Percentiles rank a stretch among this genome's conserved stretches.
Conservation (phyloP, 53 echinoderm and acorn worm species). For the Arbacia lixula region DNA sequence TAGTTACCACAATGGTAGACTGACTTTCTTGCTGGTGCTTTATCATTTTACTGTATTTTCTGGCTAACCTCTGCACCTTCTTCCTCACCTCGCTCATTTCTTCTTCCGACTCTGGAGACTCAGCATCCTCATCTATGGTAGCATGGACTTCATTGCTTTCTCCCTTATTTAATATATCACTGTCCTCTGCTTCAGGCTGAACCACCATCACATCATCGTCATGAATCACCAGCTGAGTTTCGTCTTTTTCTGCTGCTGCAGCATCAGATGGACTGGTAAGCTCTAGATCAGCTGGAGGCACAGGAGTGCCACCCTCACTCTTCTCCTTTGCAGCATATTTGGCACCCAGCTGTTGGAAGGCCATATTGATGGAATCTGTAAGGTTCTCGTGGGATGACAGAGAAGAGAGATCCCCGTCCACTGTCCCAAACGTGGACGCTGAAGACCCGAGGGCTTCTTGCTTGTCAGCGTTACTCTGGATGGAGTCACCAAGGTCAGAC, state of each 20-base stretch:
- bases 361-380: constrained; percentile 76
- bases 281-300: constrained; percentile 29
- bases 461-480: constrained; percentile 56
- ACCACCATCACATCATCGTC: constrained; percentile 24
- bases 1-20: constrained; percentile 37
- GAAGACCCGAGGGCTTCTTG: constrained; percentile 40
- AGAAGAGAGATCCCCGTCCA: constrained; percentile 57
- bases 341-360: constrained; percentile 70
- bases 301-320: constrained; percentile 47
- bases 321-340: constrained; percentile 68
- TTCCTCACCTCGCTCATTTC: constrained; percentile 31
- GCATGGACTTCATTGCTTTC: neutral
- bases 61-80: constrained; percentile 62
- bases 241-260: constrained; percentile 4
- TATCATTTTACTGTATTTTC: constrained; percentile 64
- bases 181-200: constrained; percentile 18
- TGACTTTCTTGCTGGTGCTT: constrained; percentile 54
- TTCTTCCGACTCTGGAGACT: constrained; percentile 32
- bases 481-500: constrained; percentile 61
- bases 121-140: constrained; percentile 34
- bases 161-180: constrained; percentile 24
- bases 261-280: constrained; percentile 17
- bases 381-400: constrained; percentile 83
- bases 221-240: constrained; percentile 13
- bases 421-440: constrained; percentile 61